A percentile compares a stretch with the other conserved stretches of the same genome.
Conservation (phyloP, 2,797 vertebrate genomes). For the Cyclopterus lumpus region DNA sequence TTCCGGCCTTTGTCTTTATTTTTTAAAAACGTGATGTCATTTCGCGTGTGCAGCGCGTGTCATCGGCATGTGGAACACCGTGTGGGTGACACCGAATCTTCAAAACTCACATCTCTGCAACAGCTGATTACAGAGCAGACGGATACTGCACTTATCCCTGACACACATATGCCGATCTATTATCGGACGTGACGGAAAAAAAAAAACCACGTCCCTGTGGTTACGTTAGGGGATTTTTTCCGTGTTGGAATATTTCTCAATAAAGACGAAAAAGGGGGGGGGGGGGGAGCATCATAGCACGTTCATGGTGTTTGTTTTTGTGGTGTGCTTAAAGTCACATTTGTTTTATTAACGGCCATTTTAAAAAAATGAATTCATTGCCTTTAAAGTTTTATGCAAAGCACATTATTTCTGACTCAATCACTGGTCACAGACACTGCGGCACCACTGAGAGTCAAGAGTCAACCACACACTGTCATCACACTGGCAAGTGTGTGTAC, state of each 20-base stretch:
- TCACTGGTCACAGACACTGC: constrained; percentile 38
- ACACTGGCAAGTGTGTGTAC: constrained; percentile 12
- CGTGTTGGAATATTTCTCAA: constrained; percentile 15
- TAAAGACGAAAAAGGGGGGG: neutral
- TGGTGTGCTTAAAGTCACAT: neutral
- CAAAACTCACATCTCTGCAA: constrained; percentile 13
- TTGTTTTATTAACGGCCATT: constrained; percentile 8
- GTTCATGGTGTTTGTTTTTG: constrained; percentile 14
- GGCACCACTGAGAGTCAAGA: constrained; percentile 20
- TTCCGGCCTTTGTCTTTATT: neutral
- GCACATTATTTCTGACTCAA: constrained; percentile 29
- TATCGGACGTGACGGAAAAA: constrained; percentile 9
- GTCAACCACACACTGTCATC: too few species aligned
- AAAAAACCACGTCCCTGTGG: constrained; percentile 16
- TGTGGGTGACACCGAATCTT: constrained; percentile 19
- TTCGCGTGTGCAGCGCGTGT: constrained; percentile 5
- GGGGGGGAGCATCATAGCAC: neutral
- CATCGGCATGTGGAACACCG: neutral
- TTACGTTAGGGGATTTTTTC: constrained; percentile 23
- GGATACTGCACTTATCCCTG: neutral
- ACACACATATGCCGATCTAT: constrained; percentile 25
- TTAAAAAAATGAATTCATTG: constrained; percentile 9
- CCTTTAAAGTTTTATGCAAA: constrained; percentile 22
- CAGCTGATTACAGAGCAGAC: constrained; percentile 57
- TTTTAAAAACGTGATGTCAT: constrained; percentile 43